A percentile compares a stretch with the other conserved stretches of the same genome.
Evolutionary conservation across 2,113 vertebrate species (phyloP).

Genomic region (Toxotes jaculatrix): DNA sequence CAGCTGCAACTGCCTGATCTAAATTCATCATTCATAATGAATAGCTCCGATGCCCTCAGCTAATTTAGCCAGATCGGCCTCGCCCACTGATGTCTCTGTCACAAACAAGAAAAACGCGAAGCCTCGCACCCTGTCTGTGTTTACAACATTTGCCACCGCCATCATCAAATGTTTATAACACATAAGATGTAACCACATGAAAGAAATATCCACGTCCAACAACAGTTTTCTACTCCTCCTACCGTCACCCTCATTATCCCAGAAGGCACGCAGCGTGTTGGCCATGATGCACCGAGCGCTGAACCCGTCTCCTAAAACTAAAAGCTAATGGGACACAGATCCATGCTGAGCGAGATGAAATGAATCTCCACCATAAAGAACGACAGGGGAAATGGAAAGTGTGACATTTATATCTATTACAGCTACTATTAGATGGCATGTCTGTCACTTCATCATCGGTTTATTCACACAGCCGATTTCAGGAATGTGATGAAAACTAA

Average conservation of each 20-base stretch:
- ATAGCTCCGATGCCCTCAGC: conserved; percentile 8
- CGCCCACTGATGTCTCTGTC: background rate
- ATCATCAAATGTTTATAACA: background rate
- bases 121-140: conserved; percentile 2
- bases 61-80: conserved; percentile 10
- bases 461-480: background rate
- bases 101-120: background rate
- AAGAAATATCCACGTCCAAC: background rate
- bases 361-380: background rate
- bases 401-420: background rate
- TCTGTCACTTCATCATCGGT: background rate
- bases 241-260: background rate
- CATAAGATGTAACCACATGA: background rate
- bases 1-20: conserved; percentile 25
- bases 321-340: background rate
- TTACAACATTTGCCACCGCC: background rate
- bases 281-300: background rate
- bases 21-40: conserved; percentile 41
- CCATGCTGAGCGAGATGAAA: background rate
- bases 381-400: background rate
- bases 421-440: background rate
- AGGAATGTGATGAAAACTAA: conserved; percentile 1
- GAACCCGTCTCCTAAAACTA: background rate
- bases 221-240: background rate
- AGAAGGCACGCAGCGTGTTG: background rate